Percentiles rank a stretch among this genome's conserved stretches.
Evolutionary conservation across 1,140 invertebrate species (phyloP).

Genomic region (Drosophila sechellia): DNA sequence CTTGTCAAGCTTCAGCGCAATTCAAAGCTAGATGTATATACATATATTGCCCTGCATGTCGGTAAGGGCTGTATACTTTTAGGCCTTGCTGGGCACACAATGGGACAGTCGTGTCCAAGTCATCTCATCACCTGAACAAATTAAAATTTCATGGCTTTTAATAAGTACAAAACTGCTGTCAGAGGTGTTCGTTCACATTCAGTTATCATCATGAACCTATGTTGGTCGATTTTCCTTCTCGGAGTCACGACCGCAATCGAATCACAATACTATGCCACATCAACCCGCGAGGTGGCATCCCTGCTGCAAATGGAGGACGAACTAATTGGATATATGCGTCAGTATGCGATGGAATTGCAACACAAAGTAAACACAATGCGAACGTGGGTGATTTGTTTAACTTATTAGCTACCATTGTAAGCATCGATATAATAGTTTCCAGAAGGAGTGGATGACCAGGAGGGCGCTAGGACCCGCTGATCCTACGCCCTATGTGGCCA

Average conservation of each 20-base stretch:
- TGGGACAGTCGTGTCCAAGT: background rate
- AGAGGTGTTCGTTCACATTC: background rate
- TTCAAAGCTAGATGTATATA: too few relatives aligned
- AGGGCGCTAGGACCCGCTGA: background rate
- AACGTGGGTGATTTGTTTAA: background rate
- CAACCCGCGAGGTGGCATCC: constrained; percentile 10
- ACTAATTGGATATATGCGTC: constrained; percentile 20
- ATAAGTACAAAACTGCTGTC: background rate
- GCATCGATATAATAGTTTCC: background rate
- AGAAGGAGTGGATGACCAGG: constrained; percentile 10
- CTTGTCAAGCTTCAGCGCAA: background rate
- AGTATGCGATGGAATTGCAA: constrained; percentile 21
- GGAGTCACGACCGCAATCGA: background rate
- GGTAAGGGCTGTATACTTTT: background rate
- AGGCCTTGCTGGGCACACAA: background rate
- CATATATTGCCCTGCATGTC: background rate
- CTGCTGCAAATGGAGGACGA: constrained; percentile 47
- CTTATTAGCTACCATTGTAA: background rate
- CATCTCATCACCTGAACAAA: background rate
- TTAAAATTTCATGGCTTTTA: background rate
- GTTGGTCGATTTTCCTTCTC: constrained; percentile 18
- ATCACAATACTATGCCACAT: constrained; percentile 27
- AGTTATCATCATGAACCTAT: background rate
- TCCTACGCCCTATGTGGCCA: constrained; percentile 30
- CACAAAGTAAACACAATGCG: constrained; percentile 11